Conservation (phyloP, 2,888 invertebrate genomes). For the Lysandra bellargus region DNA sequence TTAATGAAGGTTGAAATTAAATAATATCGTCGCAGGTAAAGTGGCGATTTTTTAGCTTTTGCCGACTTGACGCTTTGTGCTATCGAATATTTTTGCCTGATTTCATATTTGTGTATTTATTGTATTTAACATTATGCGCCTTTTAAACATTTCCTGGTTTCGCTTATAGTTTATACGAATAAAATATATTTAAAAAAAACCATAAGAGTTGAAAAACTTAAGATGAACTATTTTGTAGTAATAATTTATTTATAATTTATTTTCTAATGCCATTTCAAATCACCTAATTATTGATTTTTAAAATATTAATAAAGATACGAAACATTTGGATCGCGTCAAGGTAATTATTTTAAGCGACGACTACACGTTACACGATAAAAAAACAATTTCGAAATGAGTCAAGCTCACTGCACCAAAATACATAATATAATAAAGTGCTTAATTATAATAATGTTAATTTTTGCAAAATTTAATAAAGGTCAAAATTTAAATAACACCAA, state of each 20-base stretch:
- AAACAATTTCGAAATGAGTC: conserved; percentile 12
- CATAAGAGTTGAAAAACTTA: too few species aligned
- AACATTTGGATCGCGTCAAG: neutral
- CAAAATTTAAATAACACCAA: conserved; percentile 25
- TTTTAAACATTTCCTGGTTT: neutral
- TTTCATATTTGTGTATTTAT: neutral
- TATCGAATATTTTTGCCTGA: conserved; percentile 7
- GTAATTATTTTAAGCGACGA: neutral
- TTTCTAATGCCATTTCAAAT: too few species aligned
- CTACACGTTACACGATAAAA: neutral
- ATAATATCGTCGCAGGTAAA: conserved; percentile 68
- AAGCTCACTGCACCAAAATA: conserved; percentile 17
- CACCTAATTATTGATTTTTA: too few species aligned
- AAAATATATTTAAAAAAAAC: too few species aligned
- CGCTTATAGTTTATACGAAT: neutral
- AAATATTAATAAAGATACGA: neutral
- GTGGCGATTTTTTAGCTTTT: conserved; percentile 57
- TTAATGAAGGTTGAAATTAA: conserved; percentile 74
- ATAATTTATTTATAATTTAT: too few species aligned
- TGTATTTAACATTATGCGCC: neutral
- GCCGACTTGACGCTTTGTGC: conserved; percentile 28
- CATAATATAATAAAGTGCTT: conserved; percentile 9
- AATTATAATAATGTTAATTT: conserved; percentile 14
- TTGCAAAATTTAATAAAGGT: conserved; percentile 19
- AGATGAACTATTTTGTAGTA: too few species aligned